These are phyloP conservation scores for Takifugu rubripes DNA, from an alignment of 2,797 vertebrate genomes.

Conservation along the genomic window DNA sequence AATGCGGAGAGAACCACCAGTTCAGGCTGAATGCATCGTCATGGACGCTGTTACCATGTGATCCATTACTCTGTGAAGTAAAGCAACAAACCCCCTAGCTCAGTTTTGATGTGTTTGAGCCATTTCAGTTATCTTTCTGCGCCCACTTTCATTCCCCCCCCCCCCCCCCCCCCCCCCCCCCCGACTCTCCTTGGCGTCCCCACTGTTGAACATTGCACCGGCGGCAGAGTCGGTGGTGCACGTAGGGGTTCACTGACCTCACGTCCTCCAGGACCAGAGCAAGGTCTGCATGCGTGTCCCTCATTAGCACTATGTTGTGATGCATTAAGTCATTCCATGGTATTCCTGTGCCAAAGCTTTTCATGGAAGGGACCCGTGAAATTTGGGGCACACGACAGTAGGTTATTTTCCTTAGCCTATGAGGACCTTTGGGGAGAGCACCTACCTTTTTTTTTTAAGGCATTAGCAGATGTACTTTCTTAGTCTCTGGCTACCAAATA, in stretches of 20 bases:
- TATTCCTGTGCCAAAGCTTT: conserved; percentile 73
- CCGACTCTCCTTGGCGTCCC: conserved; percentile 13
- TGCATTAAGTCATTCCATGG: conserved; percentile 42
- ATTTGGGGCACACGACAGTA: conserved; percentile 41
- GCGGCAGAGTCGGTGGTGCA: conserved; percentile 44
- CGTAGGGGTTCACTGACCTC: conserved; percentile 51
- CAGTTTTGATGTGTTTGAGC: conserved; percentile 18
- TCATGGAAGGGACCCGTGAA: conserved; percentile 47
- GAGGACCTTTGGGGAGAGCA: conserved; percentile 39
- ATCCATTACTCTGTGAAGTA: conserved; percentile 6
- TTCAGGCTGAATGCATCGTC: conserved; percentile 25
- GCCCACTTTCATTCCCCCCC: conserved; percentile 5
- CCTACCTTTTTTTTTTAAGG: conserved; percentile 29
- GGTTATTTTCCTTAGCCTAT: conserved; percentile 38
- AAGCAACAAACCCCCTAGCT: neutral
- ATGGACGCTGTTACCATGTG: conserved; percentile 20
- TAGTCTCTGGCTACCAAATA: conserved; percentile 41
- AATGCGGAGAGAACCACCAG: conserved; percentile 35
- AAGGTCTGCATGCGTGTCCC: conserved; percentile 62
- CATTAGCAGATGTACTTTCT: conserved; percentile 55
- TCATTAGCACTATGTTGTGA: conserved; percentile 57
- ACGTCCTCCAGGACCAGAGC: conserved; percentile 50
- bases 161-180: conserved; percentile 6
- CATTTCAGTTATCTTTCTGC: conserved; percentile 5
- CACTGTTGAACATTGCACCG: conserved; percentile 38